phyloP scores from a whole-genome alignment of 2,888 invertebrate genomes.

The Zootermopsis nevadensis region DNA sequence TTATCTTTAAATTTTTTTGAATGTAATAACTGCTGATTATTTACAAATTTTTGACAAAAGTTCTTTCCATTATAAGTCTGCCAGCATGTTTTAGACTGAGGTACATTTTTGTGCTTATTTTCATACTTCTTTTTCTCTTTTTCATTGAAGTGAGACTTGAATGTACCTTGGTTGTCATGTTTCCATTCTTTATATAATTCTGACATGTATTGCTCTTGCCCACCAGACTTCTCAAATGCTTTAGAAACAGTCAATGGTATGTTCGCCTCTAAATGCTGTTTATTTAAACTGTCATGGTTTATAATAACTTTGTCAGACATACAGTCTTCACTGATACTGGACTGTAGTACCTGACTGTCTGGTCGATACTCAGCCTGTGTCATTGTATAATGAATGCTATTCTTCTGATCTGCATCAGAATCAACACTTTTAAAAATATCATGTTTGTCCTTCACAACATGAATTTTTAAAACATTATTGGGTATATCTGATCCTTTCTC shows the following conservation, averaged over 20 bases:
- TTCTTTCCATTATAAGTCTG: conserved; percentile 6
- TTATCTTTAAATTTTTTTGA: background rate
- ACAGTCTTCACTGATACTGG: background rate
- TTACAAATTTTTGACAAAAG: background rate
- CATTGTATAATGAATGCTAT: too few relatives aligned
- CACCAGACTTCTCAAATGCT: background rate
- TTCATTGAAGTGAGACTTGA: background rate
- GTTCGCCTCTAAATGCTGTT: background rate
- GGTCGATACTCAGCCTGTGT: background rate
- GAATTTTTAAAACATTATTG: background rate
- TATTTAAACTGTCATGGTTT: background rate
- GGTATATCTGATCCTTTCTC: background rate
- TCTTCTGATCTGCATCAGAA: background rate
- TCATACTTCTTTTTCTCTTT: background rate
- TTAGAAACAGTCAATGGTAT: background rate
- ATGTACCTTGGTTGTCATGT: background rate
- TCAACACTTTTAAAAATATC: background rate
- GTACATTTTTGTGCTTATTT: background rate
- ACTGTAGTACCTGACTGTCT: background rate
- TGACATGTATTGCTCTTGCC: conserved; percentile 9
- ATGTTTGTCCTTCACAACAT: background rate
- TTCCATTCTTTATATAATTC: background rate
- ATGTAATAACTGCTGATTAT: background rate
- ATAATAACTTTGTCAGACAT: background rate
- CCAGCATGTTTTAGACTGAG: conserved; percentile 11